Conservation (phyloP, 1,140 invertebrate genomes). For the Drosophila mojavensis region DNA sequence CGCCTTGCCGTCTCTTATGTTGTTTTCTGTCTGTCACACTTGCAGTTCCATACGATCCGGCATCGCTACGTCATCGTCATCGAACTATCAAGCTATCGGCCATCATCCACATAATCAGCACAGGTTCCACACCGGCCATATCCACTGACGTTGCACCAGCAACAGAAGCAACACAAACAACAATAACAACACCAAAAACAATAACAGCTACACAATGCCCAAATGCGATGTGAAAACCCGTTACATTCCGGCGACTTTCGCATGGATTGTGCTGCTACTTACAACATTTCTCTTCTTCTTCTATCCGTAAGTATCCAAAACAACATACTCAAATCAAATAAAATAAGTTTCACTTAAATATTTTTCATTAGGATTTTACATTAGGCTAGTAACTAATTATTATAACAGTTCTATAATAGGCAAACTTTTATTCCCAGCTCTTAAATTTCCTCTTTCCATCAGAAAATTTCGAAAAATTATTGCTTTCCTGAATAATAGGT, state of each 20-base stretch:
- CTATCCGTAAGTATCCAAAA: constrained; percentile 93
- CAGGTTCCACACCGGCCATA: constrained; percentile 39
- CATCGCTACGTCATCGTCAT: constrained; percentile 51
- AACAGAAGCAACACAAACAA: constrained; percentile 41
- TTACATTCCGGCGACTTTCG: constrained; percentile 97
- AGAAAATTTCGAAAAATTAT: too few relatives aligned
- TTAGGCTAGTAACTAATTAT: too few relatives aligned
- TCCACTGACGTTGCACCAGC: constrained; percentile 57
- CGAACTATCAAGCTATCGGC: constrained; percentile 23
- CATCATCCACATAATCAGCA: constrained; percentile 38
- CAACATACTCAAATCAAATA: background rate
- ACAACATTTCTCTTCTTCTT: constrained; percentile 97
- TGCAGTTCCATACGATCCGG: constrained; percentile 34
- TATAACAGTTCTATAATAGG: too few relatives aligned
- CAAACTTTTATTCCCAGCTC: too few relatives aligned
- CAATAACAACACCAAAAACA: constrained; percentile 22
- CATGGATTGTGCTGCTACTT: constrained; percentile 95
- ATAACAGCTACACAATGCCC: constrained; percentile 88
- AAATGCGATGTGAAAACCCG: constrained; percentile 96
- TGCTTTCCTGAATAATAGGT: too few relatives aligned
- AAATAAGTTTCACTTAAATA: background rate
- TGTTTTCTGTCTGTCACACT: constrained; percentile 34
- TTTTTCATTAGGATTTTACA: too few relatives aligned
- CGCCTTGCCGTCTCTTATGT: constrained; percentile 60
- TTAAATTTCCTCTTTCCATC: too few relatives aligned